Conservation (phyloP, 2,113 vertebrate species). For the Austrofundulus limnaeus region DNA sequence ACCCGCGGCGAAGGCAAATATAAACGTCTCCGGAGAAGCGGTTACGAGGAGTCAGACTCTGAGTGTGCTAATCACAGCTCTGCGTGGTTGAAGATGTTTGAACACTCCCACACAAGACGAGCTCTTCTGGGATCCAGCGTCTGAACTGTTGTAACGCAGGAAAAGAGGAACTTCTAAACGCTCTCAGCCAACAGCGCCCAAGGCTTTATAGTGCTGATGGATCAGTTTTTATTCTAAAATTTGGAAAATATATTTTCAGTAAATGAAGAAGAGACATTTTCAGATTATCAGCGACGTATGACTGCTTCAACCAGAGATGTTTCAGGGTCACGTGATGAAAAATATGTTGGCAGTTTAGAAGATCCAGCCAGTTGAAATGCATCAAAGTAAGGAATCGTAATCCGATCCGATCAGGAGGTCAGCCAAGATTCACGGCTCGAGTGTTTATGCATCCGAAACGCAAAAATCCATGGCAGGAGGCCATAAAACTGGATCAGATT, state of each 20-base stretch:
- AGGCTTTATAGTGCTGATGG: background rate
- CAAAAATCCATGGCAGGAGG: no score
- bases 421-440: no score
- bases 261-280: background rate
- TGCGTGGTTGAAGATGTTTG: constrained; percentile 22
- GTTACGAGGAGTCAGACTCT: constrained; percentile 21
- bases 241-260: background rate
- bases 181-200: background rate
- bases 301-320: no score
- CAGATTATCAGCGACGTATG: no score
- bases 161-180: constrained; percentile 8
- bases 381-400: no score
- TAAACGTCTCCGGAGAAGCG: constrained; percentile 31
- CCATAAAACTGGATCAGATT: no score
- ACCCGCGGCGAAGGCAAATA: constrained; percentile 53
- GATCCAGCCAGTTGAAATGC: no score
- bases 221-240: background rate
- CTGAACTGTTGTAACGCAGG: constrained; percentile 3
- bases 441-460: no score
- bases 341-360: no score
- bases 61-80: constrained; percentile 19
- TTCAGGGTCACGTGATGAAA: no score
- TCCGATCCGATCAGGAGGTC: no score
- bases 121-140: constrained; percentile 8
- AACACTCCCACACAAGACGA: constrained; percentile 10